These are phyloP conservation scores for Tauraco hartlaubi DNA, from an alignment of 2,797 vertebrate genomes.

Conservation along the genomic window DNA sequence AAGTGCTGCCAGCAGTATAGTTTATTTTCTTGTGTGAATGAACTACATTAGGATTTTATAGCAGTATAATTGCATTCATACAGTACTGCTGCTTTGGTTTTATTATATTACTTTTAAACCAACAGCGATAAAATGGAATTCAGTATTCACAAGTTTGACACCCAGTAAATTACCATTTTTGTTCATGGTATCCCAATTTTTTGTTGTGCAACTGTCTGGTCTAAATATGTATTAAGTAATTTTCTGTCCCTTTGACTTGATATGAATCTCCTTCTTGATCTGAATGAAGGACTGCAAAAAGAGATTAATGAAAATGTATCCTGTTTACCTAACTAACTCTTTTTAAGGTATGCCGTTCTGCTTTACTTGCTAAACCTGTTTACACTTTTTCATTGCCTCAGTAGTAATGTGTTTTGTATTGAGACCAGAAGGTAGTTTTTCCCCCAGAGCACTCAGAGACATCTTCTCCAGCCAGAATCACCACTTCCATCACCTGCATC, in stretches of 20 bases:
- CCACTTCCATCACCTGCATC: not conserved
- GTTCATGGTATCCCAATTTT: not conserved
- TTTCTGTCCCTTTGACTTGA: not conserved
- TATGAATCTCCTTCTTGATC: not conserved
- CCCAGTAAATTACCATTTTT: not conserved
- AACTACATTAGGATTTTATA: conserved; percentile 31
- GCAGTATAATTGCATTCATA: not conserved
- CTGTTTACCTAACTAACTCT: not conserved
- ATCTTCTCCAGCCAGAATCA: not conserved
- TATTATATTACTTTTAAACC: not conserved
- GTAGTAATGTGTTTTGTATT: not conserved
- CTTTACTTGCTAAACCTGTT: not conserved
- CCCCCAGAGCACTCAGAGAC: not conserved
- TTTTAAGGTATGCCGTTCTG: not conserved
- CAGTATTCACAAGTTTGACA: not conserved
- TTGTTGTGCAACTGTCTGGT: not conserved
- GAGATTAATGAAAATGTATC: not conserved
- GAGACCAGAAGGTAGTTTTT: not conserved
- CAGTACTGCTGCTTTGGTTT: not conserved
- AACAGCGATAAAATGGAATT: conserved; percentile 9
- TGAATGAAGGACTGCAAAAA: not conserved
- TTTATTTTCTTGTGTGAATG: not conserved
- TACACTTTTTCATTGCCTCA: not conserved
- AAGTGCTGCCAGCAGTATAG: not conserved
- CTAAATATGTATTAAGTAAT: not conserved